Conservation (phyloP, 2,113 vertebrate genomes). For the Phalacrocorax carbo region DNA sequence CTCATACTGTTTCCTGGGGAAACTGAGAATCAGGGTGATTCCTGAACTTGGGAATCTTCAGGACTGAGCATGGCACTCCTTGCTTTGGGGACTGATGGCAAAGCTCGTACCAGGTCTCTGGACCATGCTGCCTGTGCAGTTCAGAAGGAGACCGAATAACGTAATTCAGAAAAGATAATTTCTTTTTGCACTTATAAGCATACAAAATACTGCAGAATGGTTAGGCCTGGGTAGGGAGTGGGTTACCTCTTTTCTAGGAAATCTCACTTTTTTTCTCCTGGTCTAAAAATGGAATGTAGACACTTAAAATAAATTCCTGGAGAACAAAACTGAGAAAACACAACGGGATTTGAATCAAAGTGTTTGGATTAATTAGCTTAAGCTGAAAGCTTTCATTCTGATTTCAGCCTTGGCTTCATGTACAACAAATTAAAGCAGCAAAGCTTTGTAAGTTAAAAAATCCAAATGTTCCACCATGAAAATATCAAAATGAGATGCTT, state of each 20-base stretch:
- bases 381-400: constrained; percentile 50
- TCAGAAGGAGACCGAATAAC: neutral
- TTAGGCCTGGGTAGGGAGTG: neutral
- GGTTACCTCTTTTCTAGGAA: constrained; percentile 41
- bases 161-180: neutral
- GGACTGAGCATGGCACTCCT: neutral
- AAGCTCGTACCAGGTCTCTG: neutral
- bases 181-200: neutral
- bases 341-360: constrained; percentile 49
- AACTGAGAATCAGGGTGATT: neutral
- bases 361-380: constrained; percentile 60
- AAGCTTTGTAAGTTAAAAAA: constrained; percentile 47
- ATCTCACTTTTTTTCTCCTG: neutral
- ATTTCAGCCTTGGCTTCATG: neutral
- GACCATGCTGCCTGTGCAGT: neutral
- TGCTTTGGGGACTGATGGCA: neutral
- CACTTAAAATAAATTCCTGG: constrained; percentile 44
- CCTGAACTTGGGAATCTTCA: neutral
- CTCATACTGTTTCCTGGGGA: neutral
- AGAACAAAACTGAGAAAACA: constrained; percentile 53
- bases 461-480: constrained; percentile 37
- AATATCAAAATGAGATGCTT: constrained; percentile 49
- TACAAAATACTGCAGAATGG: neutral
- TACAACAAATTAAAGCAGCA: constrained; percentile 13
- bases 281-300: constrained; percentile 41